Base-by-base conservation (phyloP, 1,140 invertebrate species). In the Agrilus planipennis region DNA sequence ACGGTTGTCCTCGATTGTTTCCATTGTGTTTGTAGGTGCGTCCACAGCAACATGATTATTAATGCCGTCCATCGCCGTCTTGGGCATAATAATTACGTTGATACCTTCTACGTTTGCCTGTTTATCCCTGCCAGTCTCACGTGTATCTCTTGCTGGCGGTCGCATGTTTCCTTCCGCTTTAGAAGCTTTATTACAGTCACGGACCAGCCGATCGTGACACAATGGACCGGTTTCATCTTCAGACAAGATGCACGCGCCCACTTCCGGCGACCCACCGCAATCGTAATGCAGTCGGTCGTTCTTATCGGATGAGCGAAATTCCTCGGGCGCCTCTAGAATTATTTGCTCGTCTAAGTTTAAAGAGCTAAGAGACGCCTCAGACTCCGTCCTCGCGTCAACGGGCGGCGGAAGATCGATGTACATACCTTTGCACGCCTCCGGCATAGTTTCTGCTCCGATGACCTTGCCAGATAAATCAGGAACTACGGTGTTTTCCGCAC, bases 321-420 rank as follows among this genome's bases (percentile, higher is more conserved):
- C 41, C 29, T 42, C 41, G 1, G 41, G 41, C 4, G 41, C 41
- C 15, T 42, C 41, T 38, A 42, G 18, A 21, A 36, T 36, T 3
- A 5, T 17, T n/a, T 36, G 19, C 3, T 34, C 32, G 6, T 10
- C 34, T 4, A 22, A 15, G 2, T 21, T 16, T 21, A 21, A 15
- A 15, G 30, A 7, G 2, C 7, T 3, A 17, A 32, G 19, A 2
- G 30, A 25, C n/a, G 22, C n/a, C n/a, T n/a, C n/a, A n/a, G n/a
- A n/a, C n/a, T n/a, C n/a, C n/a, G n/a, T n/a, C n/a, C n/a, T n/a
- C n/a, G n/a, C n/a, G n/a, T n/a, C n/a, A n/a, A n/a, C n/a, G n/a
- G n/a, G n/a, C n/a, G n/a, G n/a, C n/a, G n/a, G n/a, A n/a, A n/a
- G n/a, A n/a, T n/a, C n/a, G n/a, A n/a, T n/a, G n/a, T n/a, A n/a